Conservation (phyloP, 1,140 invertebrate species). For the Akabosia matsudoensis region DNA sequence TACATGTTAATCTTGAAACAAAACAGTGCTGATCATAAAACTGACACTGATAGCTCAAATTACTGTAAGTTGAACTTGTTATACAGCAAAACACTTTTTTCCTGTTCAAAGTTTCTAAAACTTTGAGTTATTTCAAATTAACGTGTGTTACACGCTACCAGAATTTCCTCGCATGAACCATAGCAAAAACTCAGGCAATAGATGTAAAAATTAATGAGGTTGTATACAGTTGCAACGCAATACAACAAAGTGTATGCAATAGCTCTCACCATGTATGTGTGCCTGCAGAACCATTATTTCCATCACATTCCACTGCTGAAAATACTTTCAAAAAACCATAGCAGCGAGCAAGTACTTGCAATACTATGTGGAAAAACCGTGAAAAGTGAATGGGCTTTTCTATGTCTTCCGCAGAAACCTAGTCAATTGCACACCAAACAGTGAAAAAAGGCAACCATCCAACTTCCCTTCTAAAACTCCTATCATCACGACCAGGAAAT, state of each 20-base stretch:
- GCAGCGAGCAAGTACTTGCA: too few species aligned
- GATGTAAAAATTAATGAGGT: too few species aligned
- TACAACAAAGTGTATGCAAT: too few species aligned
- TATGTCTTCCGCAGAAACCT: not conserved
- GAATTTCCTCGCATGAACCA: too few species aligned
- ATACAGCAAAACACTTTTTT: not conserved
- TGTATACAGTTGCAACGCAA: too few species aligned
- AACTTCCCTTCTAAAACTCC: not conserved
- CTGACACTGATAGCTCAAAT: conserved; percentile 7
- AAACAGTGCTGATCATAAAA: not conserved
- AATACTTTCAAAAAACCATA: too few species aligned
- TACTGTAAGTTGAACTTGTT: not conserved
- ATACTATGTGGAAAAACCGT: too few species aligned
- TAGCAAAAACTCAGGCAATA: too few species aligned
- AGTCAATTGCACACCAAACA: not conserved
- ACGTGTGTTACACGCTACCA: too few species aligned
- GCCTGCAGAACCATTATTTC: too few species aligned
- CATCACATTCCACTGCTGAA: too few species aligned
- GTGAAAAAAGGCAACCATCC: conserved; percentile 1
- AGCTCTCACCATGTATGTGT: too few species aligned
- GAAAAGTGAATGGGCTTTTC: not conserved
- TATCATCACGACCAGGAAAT: not conserved
- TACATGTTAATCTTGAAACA: not conserved
- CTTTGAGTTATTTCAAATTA: not conserved
- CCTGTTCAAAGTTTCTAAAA: not conserved